These are phyloP conservation scores for Periphyllus acericola DNA, from an alignment of 2,888 invertebrate genomes.

Conservation along the genomic window DNA sequence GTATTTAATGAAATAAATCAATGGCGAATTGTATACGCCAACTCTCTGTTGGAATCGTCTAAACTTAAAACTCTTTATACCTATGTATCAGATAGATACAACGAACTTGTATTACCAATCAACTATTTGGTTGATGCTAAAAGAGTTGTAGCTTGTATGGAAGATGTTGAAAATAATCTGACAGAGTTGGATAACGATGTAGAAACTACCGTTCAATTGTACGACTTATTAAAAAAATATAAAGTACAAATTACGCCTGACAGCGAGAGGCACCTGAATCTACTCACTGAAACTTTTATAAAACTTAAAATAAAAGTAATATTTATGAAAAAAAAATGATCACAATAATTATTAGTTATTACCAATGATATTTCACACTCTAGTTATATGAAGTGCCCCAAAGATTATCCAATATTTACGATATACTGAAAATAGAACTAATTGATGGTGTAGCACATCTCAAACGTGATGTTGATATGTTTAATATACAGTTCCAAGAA, in stretches of 20 bases:
- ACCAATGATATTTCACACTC: not conserved
- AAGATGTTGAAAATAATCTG: conserved; percentile 71
- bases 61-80: conserved; percentile 13
- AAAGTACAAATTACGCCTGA: not conserved
- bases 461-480: not conserved
- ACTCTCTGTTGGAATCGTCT: conserved; percentile 5
- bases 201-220: not conserved
- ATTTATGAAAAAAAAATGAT: not conserved
- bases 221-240: conserved; percentile 22
- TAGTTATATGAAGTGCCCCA: conserved; percentile 30
- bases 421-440: conserved; percentile 7
- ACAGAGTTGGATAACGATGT: conserved; percentile 71
- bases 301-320: conserved; percentile 37
- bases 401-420: not conserved
- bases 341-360: not conserved
- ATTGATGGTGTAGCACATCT: conserved; percentile 2
- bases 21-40: conserved; percentile 12
- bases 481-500: conserved; percentile 72
- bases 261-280: conserved; percentile 5
- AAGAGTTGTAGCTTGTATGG: conserved; percentile 67
- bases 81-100: conserved; percentile 22
- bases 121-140: conserved; percentile 34
- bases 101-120: conserved; percentile 9
- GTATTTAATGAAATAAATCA: not conserved
- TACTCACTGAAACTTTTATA: conserved; percentile 23